Base-by-base conservation (phyloP, 1,140 invertebrate genomes). In the Drosophila nannoptera region DNA sequence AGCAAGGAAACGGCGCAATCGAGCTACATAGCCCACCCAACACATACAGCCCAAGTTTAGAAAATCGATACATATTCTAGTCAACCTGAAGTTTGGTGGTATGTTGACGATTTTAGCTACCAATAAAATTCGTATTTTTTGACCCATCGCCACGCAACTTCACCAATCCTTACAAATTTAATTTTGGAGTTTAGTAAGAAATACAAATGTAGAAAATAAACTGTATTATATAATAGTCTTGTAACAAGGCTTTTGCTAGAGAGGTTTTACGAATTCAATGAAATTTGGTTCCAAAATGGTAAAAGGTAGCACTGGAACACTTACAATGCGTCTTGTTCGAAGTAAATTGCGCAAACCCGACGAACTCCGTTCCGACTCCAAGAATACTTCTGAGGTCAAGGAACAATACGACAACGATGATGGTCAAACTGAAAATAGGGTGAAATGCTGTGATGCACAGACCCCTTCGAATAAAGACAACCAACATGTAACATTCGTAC, bases 251-350 rank as follows among this genome's bases (percentile, higher is more conserved):
- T 12, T 4, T 22, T 50, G 7, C 29, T 32, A 16, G 32, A 32
- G 35, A 36, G 36, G 31, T 56, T 40, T 16, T 45, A 32, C 31
- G 32, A 58, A 29, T 31, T 29, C 12, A 12, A 74, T 29, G 31
- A 62, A 35, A 54, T 63, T 67, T 40, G 32, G 14, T 58, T 52
- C 50, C 60, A 68, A 46, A 69, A 94, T 95, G 94, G 94, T 95
- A 73, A 75, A 69, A 84, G 94, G 94, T 89, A 84, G 92, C 90
- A 95, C 94, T 91, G 94, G 94, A 88, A 95, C 94, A 88, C 93
- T 95, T 92, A 94, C 94, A 82, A 94, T 96, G 87, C 94, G 94
- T 90, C 94, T 96, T 93, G 94, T 96, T 90, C 94, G 94, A 92
- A 96, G 94, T 90, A 96, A 95, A 91, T 92, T 96, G 90, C 92